phyloP scores from a whole-genome alignment of 2,113 vertebrate species.

The Xiphophorus hellerii region DNA sequence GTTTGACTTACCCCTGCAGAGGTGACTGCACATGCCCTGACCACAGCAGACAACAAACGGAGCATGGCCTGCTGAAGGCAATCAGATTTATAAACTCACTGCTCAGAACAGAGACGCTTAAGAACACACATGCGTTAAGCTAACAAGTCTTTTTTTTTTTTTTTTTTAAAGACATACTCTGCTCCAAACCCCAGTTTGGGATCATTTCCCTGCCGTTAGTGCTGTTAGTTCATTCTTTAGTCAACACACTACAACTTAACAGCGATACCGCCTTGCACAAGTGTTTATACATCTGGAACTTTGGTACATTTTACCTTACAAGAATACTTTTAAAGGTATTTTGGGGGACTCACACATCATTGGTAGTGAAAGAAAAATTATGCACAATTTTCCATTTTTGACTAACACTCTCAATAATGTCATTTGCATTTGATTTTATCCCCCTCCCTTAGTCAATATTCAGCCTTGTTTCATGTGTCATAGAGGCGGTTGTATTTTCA shows the following conservation, averaged over 20 bases:
- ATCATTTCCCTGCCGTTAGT: conserved; percentile 44
- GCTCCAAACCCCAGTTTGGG: conserved; percentile 22
- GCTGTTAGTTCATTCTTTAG: conserved; percentile 55
- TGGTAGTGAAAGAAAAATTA: neutral
- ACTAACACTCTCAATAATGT: neutral
- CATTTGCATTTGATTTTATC: neutral
- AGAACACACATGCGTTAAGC: conserved; percentile 39
- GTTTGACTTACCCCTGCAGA: conserved; percentile 55
- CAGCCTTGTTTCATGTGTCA: neutral
- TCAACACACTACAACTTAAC: conserved; percentile 52
- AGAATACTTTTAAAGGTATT: neutral
- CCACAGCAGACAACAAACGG: conserved; percentile 68
- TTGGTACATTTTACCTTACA: neutral
- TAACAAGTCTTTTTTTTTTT: conserved; percentile 38
- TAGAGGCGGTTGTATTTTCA: neutral
- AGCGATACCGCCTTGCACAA: neutral
- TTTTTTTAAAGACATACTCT: conserved; percentile 19
- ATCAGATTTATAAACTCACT: conserved; percentile 73
- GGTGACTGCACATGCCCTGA: conserved; percentile 70
- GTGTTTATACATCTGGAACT: neutral
- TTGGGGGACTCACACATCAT: neutral
- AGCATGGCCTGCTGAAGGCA: conserved; percentile 46
- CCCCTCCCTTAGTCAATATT: too few species aligned
- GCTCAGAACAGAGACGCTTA: conserved; percentile 44
- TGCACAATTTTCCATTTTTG: neutral